Evolutionary conservation across 2,113 vertebrate species (phyloP).

Genomic region (Anarrhichthys ocellatus): DNA sequence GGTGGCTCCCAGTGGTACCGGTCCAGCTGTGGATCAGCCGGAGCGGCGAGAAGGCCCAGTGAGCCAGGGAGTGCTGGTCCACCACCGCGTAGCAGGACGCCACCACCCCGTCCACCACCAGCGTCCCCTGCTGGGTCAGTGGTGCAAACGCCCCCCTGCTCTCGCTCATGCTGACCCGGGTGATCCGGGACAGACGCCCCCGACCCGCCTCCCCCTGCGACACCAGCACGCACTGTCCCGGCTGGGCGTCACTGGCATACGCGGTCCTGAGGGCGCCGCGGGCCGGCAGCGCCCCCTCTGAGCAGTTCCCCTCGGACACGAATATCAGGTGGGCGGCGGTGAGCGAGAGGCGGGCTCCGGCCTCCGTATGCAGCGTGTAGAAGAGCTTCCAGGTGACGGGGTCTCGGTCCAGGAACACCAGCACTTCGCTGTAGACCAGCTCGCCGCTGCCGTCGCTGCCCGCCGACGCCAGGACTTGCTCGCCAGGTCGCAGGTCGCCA

Average conservation of each 20-base stretch:
- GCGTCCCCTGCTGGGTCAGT: conserved; percentile 87
- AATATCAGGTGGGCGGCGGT: conserved; percentile 92
- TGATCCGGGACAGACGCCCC: conserved; percentile 81
- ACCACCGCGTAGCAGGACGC: conserved; percentile 92
- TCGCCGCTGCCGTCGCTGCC: conserved; percentile 71
- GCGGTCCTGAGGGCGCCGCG: conserved; percentile 77
- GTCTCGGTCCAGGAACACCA: conserved; percentile 91
- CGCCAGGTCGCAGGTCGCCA: conserved; percentile 85
- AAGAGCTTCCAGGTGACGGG: conserved; percentile 81
- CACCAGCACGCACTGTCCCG: conserved; percentile 77
- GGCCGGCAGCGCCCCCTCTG: conserved; percentile 65
- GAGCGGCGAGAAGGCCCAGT: conserved; percentile 90
- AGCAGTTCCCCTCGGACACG: conserved; percentile 84
- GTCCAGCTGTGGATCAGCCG: conserved; percentile 86
- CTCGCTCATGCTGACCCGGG: conserved; percentile 67
- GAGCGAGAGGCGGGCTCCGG: conserved; percentile 83
- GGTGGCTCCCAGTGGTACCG: conserved; percentile 67
- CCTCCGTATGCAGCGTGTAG: conserved; percentile 86
- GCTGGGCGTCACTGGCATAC: conserved; percentile 80
- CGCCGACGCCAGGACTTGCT: conserved; percentile 88
- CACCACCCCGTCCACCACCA: conserved; percentile 90
- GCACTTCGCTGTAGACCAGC: conserved; percentile 88
- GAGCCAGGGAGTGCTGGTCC: conserved; percentile 88
- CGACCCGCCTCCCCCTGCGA: conserved; percentile 1
- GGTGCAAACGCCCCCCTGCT: conserved; percentile 88